Base-by-base conservation (phyloP, 2,888 invertebrate genomes). In the Timema cristinae region DNA sequence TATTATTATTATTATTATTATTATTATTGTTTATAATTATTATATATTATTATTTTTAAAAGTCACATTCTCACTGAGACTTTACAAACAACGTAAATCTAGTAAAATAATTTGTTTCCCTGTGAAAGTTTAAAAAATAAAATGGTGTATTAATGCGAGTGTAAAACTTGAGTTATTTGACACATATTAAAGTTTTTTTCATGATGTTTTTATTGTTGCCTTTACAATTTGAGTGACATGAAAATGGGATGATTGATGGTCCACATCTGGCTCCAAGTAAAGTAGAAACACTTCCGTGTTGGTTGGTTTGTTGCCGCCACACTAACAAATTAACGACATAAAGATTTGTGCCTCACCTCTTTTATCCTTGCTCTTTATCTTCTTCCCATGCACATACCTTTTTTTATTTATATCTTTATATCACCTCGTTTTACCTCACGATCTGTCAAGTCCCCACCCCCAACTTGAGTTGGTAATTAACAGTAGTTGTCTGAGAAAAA, bases 231-330 rank as follows among this genome's bases (percentile, higher is more conserved):
- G 69, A 69, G 68, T 73, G 73, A 73, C 73, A 73, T 71, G 71
- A 69, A 73, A 73, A 71, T 73, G 69, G 47, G 71, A 73, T 73
- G 73, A 73, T 73, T 73, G 73, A 73, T 73, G 73, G 59, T 68
- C 63, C 69, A n/a, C 73, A 73, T 71, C 73, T 73, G 73, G 71
- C 69, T 50, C 48, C 63, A n/a, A 48, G 49, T 49, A 66, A 52
- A 70, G 47, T 59, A 59, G 50, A 7, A 50, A 15, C 71, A 63
- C 72, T 69, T 69, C 72, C 72, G 72, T 69, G 72, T 69, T 66
- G 52, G 49, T 49, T 48, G 50, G 49, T 50, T 16, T 61, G 48
- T 47, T 61, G 11, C 15, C 32, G 13, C 69, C n/a, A 49, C 66
- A 71, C 71, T 54, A 51, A 67, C 66, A 73, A 63, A 72, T 72